Evolutionary conservation across 2,113 vertebrate species (phyloP), one percentile per base, ranked within the genome.

Genomic region (Syngnathus floridae): DNA sequence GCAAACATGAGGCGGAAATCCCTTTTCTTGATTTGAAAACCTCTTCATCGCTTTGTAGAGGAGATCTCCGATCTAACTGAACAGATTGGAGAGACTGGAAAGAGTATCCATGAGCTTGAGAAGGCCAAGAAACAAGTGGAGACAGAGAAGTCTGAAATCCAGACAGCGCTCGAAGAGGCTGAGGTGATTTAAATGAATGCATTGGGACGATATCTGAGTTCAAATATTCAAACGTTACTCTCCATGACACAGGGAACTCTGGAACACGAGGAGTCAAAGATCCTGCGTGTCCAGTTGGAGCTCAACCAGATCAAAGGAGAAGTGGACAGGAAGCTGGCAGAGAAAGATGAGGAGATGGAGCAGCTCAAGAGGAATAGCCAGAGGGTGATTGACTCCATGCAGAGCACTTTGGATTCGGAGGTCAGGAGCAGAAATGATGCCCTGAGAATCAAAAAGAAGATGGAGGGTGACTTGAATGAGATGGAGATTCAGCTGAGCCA

Each of bases 401-500:
- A 91, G 84, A 80, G 77, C 78, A 88, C 84, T 64, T 79, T 91
- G 65, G 89, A 91, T 58, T 77, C 89, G 17, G 90, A 91, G 70
- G 85, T 89, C 66, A 86, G 90, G 67, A 90, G 89, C 84, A 87
- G 89, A 19, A 90, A 90, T n/a, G 88, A 90, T 73, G 88, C 88
- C 65, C 79, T 90, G 64, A 88, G 89, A 76, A 71, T 91, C 73
- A 91, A 92, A 82, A 91, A 91, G 89, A 90, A 92, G 84, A 92
- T 90, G 88, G 90, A 92, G 71, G 88, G 90, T 73, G 88, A 91
- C 64, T 84, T 90, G 73, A 91, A 91, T 63, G 89, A 92, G 82
- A 90, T 91, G 90, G 90, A 90, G 79, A 82, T 92, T 82, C 91
- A 92, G 84, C 70, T 87, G 21, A 90, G 85, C 61, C 91, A 93